phyloP scores from a whole-genome alignment of 1,140 invertebrate genomes.

The Samia ricini region DNA sequence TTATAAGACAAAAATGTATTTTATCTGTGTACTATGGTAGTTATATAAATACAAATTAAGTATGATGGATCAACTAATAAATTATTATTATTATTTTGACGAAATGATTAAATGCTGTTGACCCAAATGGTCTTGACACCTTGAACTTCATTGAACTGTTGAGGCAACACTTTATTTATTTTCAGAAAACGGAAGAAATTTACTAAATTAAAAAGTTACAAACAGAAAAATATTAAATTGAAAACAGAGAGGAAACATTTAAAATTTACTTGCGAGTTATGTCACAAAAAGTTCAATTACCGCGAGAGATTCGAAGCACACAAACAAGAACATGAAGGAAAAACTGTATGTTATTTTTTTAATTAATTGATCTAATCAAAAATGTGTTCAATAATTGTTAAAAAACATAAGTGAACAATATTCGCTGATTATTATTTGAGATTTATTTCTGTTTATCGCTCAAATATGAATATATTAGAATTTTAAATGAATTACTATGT shows the following conservation, averaged over 20 bases:
- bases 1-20: no score
- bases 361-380: no score
- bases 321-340: slow-evolving; percentile 48
- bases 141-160: neutral
- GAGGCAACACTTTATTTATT: neutral
- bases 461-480: no score
- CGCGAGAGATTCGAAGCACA: slow-evolving; percentile 48
- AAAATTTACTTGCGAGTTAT: slow-evolving; percentile 46
- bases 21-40: no score
- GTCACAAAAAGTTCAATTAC: slow-evolving; percentile 50
- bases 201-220: slow-evolving; percentile 19
- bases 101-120: no score
- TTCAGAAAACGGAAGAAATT: slow-evolving; percentile 21
- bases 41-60: no score
- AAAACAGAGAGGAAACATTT: slow-evolving; percentile 30
- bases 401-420: no score
- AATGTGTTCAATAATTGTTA: no score
- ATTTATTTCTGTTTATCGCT: no score
- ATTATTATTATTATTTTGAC: neutral
- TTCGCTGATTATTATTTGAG: no score
- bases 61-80: neutral
- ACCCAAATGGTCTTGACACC: no score
- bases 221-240: slow-evolving; percentile 23
- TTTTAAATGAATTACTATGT: no score
- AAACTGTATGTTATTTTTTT: slow-evolving; percentile 21